Evolutionary conservation across 1,140 invertebrate genomes (phyloP).

Genomic region (Carcinoscorpius rotundicauda): DNA sequence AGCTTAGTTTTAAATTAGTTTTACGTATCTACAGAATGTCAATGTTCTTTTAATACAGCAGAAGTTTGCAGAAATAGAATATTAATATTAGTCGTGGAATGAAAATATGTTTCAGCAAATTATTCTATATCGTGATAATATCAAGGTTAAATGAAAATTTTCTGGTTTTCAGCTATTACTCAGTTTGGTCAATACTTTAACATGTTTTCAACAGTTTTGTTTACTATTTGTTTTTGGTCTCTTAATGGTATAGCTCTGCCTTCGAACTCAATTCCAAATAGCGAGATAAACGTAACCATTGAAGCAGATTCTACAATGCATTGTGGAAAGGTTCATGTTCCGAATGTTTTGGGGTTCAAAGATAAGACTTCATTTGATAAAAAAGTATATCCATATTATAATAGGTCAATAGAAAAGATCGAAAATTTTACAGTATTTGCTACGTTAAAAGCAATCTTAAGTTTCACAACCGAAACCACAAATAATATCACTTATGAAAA

Average conservation of each 20-base stretch:
- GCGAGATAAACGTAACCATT: background rate
- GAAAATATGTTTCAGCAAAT: too few species aligned
- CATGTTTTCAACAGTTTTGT: too few species aligned
- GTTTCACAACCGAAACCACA: background rate
- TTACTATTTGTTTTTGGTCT: too few species aligned
- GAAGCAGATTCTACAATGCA: slow-evolving; percentile 8
- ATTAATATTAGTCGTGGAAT: too few species aligned
- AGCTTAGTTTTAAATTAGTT: too few species aligned
- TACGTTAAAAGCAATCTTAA: background rate
- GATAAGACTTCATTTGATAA: slow-evolving; percentile 1
- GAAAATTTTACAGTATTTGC: background rate
- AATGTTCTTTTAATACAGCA: too few species aligned
- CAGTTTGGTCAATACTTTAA: too few species aligned
- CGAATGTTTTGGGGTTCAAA: slow-evolving; percentile 14
- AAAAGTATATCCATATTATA: slow-evolving; percentile 2
- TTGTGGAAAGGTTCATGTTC: slow-evolving; percentile 7
- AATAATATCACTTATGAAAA: slow-evolving; percentile 4
- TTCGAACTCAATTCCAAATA: slow-evolving; percentile 9
- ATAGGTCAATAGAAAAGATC: background rate
- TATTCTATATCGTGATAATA: too few species aligned
- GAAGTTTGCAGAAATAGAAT: too few species aligned
- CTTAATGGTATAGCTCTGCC: slow-evolving; percentile 6
- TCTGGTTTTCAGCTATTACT: too few species aligned
- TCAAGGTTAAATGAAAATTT: too few species aligned
- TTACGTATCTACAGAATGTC: too few species aligned